Conservation (phyloP, 1,140 invertebrate genomes). For the Leptopilina boulardi region DNA sequence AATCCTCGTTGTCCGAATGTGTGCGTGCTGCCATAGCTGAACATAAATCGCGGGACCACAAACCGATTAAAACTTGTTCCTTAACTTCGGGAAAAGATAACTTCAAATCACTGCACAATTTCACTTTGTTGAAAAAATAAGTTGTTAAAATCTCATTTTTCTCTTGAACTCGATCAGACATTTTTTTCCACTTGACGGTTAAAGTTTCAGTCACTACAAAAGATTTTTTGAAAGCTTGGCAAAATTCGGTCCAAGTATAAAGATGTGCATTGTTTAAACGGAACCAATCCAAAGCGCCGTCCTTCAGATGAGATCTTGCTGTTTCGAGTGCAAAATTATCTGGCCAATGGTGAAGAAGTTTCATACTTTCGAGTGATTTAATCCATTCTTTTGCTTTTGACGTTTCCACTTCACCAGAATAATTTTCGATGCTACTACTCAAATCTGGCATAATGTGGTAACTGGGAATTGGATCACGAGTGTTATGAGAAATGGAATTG, state of each 20-base stretch:
- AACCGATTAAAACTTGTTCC: not conserved
- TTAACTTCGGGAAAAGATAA: not conserved
- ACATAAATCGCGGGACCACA: not conserved
- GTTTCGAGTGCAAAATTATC: not conserved
- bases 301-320: not conserved
- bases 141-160: conserved; percentile 24
- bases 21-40: too few species aligned
- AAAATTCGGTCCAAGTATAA: not conserved
- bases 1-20: too few species aligned
- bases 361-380: not conserved
- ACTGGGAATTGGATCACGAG: too few species aligned
- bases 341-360: not conserved
- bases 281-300: not conserved
- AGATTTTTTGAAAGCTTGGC: not conserved
- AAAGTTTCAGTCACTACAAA: not conserved
- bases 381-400: not conserved
- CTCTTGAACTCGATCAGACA: not conserved
- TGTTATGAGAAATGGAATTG: too few species aligned
- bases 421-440: too few species aligned
- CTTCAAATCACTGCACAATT: not conserved
- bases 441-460: too few species aligned
- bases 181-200: not conserved
- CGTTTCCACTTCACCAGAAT: not conserved
- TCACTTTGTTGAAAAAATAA: not conserved
- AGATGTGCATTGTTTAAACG: not conserved